A percentile compares a stretch with the other conserved stretches of the same genome.
Conservation (phyloP, 2,113 vertebrate genomes). For the Catharus fuscescens region DNA sequence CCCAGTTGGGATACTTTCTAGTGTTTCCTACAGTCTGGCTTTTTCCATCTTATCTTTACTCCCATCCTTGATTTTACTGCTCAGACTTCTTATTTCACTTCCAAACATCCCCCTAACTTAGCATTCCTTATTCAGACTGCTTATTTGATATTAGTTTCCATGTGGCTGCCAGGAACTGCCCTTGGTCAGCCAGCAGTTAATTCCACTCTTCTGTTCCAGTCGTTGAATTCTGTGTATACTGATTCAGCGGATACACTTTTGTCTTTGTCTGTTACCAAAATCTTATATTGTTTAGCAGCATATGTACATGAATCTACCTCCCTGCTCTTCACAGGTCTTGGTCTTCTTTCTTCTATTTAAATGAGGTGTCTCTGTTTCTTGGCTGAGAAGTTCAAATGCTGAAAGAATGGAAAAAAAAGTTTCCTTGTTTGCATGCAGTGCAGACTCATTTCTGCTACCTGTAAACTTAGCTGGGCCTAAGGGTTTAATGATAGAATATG, state of each 20-base stretch:
- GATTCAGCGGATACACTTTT: neutral
- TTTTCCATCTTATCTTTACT: neutral
- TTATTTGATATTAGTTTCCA: neutral
- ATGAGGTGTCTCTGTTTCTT: neutral
- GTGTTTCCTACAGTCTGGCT: neutral
- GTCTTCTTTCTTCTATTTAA: neutral
- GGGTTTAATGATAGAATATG: neutral
- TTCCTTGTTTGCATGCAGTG: neutral
- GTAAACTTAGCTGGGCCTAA: neutral
- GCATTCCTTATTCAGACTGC: neutral
- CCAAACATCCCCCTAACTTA: neutral
- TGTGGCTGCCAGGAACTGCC: neutral
- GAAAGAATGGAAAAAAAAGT: neutral
- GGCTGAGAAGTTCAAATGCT: neutral
- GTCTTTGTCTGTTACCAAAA: neutral
- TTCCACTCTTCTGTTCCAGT: neutral
- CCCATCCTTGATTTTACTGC: neutral
- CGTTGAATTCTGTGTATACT: neutral
- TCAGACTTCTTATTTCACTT: neutral
- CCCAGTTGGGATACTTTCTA: neutral
- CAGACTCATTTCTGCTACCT: neutral
- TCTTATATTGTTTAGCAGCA: neutral
- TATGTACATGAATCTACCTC: neutral
- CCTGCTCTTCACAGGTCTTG: neutral
- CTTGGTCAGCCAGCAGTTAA: neutral